These are phyloP conservation scores for Drosophila multiciliata DNA, from an alignment of 2,888 invertebrate genomes.

Conservation along the genomic window DNA sequence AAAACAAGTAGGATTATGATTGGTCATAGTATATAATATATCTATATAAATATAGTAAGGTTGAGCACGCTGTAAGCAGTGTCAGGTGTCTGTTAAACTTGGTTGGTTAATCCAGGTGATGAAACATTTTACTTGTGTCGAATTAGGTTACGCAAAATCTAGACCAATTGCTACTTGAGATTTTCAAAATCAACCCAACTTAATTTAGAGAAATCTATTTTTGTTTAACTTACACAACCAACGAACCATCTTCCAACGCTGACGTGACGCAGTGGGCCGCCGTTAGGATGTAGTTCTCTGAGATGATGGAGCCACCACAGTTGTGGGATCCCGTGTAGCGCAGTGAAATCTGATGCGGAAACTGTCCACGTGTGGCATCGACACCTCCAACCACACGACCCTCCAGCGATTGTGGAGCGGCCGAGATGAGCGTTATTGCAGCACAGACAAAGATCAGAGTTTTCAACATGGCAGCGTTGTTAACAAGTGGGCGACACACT, in stretches of 20 bases:
- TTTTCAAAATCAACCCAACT: not conserved
- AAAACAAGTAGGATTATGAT: not conserved
- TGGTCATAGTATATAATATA: not conserved
- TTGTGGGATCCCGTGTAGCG: slow-evolving; percentile 53
- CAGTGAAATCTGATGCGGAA: slow-evolving; percentile 83
- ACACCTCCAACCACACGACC: slow-evolving; percentile 80
- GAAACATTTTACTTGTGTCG: not conserved
- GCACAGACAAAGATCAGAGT: slow-evolving; percentile 20
- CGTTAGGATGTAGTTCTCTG: slow-evolving; percentile 56
- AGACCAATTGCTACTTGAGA: not conserved
- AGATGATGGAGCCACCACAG: slow-evolving; percentile 77
- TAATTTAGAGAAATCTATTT: not conserved
- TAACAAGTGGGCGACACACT: slow-evolving; percentile 6
- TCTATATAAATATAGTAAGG: not conserved
- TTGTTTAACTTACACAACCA: slow-evolving; percentile 38
- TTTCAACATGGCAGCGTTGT: slow-evolving; percentile 23
- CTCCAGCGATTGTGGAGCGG: slow-evolving; percentile 43
- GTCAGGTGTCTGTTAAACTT: not conserved
- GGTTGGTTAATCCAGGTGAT: too few species aligned
- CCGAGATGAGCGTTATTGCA: slow-evolving; percentile 22
- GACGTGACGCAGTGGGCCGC: slow-evolving; percentile 73
- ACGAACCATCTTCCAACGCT: slow-evolving; percentile 35
- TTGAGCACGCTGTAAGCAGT: not conserved
- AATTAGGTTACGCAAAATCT: not conserved
- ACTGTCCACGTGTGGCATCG: slow-evolving; percentile 76